These are phyloP conservation scores for Catamblyrhynchus diadema DNA, from an alignment of 2,797 vertebrate genomes.

Conservation along the genomic window DNA sequence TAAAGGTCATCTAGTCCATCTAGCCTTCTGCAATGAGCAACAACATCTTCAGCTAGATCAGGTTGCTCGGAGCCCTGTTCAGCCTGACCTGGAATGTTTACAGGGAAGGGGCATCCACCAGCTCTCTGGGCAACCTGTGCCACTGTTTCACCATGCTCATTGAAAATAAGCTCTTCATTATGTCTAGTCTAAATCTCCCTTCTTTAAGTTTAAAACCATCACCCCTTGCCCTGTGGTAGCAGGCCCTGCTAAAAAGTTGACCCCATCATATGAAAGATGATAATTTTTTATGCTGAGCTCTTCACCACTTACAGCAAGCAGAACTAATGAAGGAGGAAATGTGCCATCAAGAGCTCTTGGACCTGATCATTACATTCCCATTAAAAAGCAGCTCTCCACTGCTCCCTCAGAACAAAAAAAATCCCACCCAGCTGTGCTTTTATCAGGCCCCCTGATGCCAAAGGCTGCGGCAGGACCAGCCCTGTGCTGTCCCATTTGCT, in stretches of 20 bases:
- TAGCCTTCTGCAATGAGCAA: not conserved
- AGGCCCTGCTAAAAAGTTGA: not conserved
- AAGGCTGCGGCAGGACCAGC: not conserved
- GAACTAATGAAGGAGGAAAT: not conserved
- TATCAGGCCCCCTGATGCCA: not conserved
- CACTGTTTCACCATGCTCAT: not conserved
- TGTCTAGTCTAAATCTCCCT: not conserved
- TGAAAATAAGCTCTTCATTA: not conserved
- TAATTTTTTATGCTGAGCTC: not conserved
- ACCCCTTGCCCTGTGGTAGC: not conserved
- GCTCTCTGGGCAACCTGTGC: not conserved
- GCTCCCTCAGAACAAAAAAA: not conserved
- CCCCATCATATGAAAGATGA: not conserved
- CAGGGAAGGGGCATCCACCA: not conserved
- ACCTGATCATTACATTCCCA: not conserved
- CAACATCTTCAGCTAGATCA: not conserved
- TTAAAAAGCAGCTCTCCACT: not conserved
- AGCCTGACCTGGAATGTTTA: not conserved
- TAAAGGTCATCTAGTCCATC: not conserved
- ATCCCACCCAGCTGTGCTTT: not conserved
- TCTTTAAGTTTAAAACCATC: not conserved
- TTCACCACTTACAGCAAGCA: fast-evolving
- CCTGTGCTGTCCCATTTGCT: not conserved
- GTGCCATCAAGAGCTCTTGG: not conserved
- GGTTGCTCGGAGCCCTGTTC: not conserved